Evolutionary conservation across 2,113 vertebrate species (phyloP).

Genomic region (Heloderma charlesbogerti): DNA sequence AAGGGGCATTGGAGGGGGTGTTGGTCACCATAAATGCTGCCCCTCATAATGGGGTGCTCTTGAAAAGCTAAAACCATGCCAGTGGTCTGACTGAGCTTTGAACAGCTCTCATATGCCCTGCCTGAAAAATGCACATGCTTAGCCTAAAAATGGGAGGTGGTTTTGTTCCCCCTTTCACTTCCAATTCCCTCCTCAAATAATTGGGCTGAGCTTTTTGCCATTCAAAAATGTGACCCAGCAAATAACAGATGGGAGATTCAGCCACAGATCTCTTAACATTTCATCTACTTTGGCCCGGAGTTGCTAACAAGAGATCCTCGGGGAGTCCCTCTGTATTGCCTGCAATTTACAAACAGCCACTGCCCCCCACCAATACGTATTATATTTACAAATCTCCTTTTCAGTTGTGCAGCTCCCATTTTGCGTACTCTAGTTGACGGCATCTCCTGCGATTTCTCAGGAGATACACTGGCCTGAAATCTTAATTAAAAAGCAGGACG

Average conservation of each 20-base stretch:
- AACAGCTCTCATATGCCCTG: not conserved
- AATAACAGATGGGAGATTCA: not conserved
- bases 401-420: conserved; percentile 18
- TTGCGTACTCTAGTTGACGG: conserved; percentile 41
- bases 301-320: not conserved
- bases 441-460: conserved; percentile 38
- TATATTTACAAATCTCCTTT: not conserved
- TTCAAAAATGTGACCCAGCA: not conserved
- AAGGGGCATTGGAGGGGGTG: not conserved
- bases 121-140: not conserved
- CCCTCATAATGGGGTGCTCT: not conserved
- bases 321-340: not conserved
- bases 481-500: conserved; percentile 76
- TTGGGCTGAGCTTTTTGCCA: not conserved
- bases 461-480: conserved; percentile 67
- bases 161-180: not conserved
- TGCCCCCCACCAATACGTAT: not conserved
- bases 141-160: not conserved
- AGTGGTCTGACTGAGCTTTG: not conserved
- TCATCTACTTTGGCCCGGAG: not conserved
- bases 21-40: not conserved
- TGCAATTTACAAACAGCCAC: not conserved
- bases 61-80: not conserved
- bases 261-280: not conserved
- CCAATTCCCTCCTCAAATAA: not conserved